A percentile compares a stretch with the other conserved stretches of the same genome.
phyloP scores from a whole-genome alignment of 2,113 vertebrate species.

The Clupea harengus region DNA sequence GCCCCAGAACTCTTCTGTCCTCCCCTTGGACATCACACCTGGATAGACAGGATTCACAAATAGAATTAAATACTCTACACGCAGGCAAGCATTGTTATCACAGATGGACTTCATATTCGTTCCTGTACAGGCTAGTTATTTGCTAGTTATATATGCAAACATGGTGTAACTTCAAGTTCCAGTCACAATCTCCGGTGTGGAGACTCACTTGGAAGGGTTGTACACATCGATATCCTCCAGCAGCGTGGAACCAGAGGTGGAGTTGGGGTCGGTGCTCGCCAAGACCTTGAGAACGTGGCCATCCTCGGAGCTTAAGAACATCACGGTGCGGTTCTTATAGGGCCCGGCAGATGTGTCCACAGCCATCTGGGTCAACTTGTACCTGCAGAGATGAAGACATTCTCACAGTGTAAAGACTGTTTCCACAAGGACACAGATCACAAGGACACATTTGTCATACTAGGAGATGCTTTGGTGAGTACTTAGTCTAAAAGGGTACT shows the following conservation, averaged over 20 bases:
- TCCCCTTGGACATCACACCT: slow-evolving; percentile 77
- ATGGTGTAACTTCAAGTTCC: neutral
- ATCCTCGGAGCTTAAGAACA: slow-evolving; percentile 86
- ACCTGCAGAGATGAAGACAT: slow-evolving; percentile 56
- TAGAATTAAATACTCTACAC: no score
- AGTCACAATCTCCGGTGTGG: neutral
- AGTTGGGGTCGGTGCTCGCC: slow-evolving; percentile 51
- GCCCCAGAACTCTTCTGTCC: slow-evolving; percentile 70
- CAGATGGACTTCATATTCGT: no score
- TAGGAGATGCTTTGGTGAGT: neutral
- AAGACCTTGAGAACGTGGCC: slow-evolving; percentile 85
- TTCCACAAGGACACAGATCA: neutral
- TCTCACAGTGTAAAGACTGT: neutral
- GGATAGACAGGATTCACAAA: neutral
- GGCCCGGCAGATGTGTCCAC: slow-evolving; percentile 80
- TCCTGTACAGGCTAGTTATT: neutral
- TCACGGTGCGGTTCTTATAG: slow-evolving; percentile 72
- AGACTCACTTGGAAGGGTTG: slow-evolving; percentile 69
- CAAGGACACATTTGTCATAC: neutral
- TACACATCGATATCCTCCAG: slow-evolving; percentile 85
- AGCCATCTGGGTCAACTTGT: slow-evolving; percentile 80
- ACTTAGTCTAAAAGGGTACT: neutral
- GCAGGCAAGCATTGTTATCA: no score
- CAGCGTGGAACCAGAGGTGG: slow-evolving; percentile 60
- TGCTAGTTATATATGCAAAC: neutral